Conservation (phyloP, 2,888 invertebrate species). For the Lymantria monacha region DNA sequence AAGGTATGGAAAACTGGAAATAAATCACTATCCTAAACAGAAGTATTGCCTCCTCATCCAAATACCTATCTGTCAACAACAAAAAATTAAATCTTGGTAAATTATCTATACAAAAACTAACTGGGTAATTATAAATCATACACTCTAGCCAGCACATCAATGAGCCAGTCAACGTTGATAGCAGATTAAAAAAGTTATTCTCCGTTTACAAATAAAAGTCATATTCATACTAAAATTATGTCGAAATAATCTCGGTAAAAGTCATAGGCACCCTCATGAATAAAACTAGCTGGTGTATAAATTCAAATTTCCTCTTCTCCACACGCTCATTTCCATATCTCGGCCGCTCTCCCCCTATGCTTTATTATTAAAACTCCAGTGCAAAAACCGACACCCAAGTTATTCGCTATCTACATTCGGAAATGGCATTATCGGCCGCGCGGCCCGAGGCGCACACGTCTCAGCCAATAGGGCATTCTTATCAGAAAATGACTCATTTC, state of each 20-base stretch:
- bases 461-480: constrained; percentile 84
- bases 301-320: constrained; percentile 81
- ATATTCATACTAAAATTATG: constrained; percentile 48
- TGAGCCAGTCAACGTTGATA: no score
- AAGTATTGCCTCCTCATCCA: no score
- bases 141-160: no score
- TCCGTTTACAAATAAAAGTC: constrained; percentile 22
- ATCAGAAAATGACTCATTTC: constrained; percentile 89
- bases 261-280: constrained; percentile 64
- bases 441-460: constrained; percentile 75
- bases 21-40: no score
- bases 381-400: constrained; percentile 77
- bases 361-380: constrained; percentile 77
- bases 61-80: no score
- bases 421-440: constrained; percentile 77
- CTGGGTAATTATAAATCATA: no score
- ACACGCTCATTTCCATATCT: constrained; percentile 81
- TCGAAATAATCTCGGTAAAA: constrained; percentile 50
- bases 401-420: constrained; percentile 77
- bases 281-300: constrained; percentile 81
- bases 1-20: no score
- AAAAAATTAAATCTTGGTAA: no score
- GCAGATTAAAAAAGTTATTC: no score
- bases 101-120: no score
- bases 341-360: constrained; percentile 70